phyloP scores from a whole-genome alignment of 2,888 invertebrate genomes.

The Atethmia centrago region DNA sequence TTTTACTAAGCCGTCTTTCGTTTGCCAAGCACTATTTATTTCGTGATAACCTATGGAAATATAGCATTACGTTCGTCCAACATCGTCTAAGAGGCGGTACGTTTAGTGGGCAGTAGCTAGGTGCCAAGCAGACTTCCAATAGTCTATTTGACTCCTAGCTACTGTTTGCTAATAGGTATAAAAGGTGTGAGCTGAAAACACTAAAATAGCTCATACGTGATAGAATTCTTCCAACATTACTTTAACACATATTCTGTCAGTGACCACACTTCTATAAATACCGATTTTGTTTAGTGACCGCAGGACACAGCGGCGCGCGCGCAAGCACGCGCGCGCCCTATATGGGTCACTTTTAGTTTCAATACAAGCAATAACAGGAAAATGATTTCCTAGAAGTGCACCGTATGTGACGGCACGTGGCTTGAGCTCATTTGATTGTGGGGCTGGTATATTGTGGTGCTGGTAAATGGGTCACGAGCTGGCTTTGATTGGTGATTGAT shows the following conservation, averaged over 20 bases:
- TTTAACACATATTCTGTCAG: neutral
- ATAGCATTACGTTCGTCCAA: neutral
- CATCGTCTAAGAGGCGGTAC: neutral
- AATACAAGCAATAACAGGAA: conserved; percentile 56
- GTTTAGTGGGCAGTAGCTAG: neutral
- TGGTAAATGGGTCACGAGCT: conserved; percentile 17
- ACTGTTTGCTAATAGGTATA: neutral
- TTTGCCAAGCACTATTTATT: neutral
- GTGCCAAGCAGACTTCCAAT: neutral
- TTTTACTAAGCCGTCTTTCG: neutral
- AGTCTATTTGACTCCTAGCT: neutral
- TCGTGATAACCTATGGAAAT: neutral
- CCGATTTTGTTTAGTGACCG: conserved; percentile 11
- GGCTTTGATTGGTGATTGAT: conserved; percentile 17
- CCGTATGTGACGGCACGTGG: conserved; percentile 31
- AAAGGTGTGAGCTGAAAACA: neutral
- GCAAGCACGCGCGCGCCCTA: conserved; percentile 14
- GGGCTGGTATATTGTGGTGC: conserved; percentile 3
- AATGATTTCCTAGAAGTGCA: conserved; percentile 48
- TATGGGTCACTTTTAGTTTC: conserved; percentile 49
- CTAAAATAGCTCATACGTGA: neutral
- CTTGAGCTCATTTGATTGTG: conserved; percentile 54
- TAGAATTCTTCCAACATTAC: neutral
- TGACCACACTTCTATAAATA: conserved; percentile 26
- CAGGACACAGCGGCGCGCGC: conserved; percentile 1